Evolutionary conservation across 2,797 vertebrate genomes (phyloP), one percentile per base, ranked within the genome.

Genomic region (Neosilurus hyrtlii): DNA sequence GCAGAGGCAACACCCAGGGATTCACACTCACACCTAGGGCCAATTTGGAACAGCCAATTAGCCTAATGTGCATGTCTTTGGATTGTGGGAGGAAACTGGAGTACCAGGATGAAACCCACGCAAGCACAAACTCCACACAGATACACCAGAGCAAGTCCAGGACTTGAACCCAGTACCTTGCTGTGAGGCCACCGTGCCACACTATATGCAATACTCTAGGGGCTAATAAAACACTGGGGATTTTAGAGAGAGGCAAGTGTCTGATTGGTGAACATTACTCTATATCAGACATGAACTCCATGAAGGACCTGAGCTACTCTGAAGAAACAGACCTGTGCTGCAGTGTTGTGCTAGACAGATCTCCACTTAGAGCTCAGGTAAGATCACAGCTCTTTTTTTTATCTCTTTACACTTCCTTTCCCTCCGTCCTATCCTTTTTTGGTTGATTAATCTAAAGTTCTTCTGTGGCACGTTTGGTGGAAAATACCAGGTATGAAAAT

Each of bases 281-380:
- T 59, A 54, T 81, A 67, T 61, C 84, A 96, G 96, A 95, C 85
- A 86, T 96, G 86, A 94, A 93, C 85, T 91, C 95, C 12, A 93
- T 93, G 63, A 92, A 92, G 9, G 94, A 93, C 72, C 87, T 94
- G 68, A 95, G 94, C 82, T 95, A 95, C 90, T 95, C 95, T 0
- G 96, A 97, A 65, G 96, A 97, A 72, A 96, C 95, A 0, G 96
- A 96, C 59, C 92, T 97, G 85, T 96, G 95, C 81, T 97, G 95
- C 0, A 94, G 94, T 0, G 95, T 95, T 2, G 79, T 97, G 76
- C 90, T 97, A 14, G 96, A 97, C 75, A 94, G 94, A 20, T 95
- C 94, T 85, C 97, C 96, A 0, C 94, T 96, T 75, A 93, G 89
- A 86, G 90, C 94, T 89, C 96, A 97, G 87, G 97, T 99, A 91